Conservation (phyloP, 1,140 invertebrate genomes). For the Diorhabda sublineata region DNA sequence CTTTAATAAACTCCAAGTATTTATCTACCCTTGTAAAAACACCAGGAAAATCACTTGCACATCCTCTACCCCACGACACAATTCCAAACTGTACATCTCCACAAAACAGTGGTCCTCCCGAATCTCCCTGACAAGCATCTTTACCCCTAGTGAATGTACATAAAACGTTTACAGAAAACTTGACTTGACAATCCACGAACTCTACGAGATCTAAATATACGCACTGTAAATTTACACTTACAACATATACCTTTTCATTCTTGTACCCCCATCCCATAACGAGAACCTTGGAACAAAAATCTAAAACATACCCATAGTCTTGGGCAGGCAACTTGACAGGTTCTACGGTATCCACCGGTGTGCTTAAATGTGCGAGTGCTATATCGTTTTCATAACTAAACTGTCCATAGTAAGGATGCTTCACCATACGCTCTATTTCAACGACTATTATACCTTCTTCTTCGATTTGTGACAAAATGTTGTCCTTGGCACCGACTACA, state of each 20-base stretch:
- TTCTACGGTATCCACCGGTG: neutral
- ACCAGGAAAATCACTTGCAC: slow-evolving; percentile 41
- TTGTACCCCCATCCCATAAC: neutral
- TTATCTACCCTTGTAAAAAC: slow-evolving; percentile 44
- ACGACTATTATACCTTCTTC: neutral
- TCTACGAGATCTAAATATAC: neutral
- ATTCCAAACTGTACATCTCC: slow-evolving; percentile 46
- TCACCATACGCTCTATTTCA: neutral
- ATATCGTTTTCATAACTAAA: neutral
- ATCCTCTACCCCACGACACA: slow-evolving; percentile 49
- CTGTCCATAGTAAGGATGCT: neutral
- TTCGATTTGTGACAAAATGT: no score
- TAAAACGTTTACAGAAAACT: neutral
- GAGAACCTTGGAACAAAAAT: neutral
- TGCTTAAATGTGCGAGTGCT: neutral
- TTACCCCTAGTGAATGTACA: slow-evolving; percentile 5
- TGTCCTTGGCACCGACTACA: no score
- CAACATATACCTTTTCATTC: neutral
- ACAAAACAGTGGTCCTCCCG: slow-evolving; percentile 52
- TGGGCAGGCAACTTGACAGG: neutral
- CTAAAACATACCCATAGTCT: neutral
- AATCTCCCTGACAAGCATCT: slow-evolving; percentile 46
- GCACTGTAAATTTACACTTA: neutral
- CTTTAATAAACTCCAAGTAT: slow-evolving; percentile 41
- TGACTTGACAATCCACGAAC: slow-evolving; percentile 10